Conservation (phyloP, 2,888 invertebrate genomes). For the Patella caerulea region DNA sequence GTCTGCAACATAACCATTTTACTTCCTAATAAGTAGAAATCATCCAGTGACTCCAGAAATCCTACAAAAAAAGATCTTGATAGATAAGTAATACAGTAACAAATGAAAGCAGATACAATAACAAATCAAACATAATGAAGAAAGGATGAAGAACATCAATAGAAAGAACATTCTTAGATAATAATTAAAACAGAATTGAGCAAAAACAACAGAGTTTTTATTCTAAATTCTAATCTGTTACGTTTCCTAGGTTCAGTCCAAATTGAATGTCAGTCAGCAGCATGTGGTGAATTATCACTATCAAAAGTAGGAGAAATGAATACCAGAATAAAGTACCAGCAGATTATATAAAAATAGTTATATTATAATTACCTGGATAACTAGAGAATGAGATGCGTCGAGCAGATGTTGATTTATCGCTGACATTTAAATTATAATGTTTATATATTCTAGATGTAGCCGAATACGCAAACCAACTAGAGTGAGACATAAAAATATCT, state of each 20-base stretch:
- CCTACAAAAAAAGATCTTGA: conserved; percentile 44
- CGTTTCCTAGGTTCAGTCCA: too few species aligned
- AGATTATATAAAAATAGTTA: not conserved
- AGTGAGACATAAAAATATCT: conserved; percentile 68
- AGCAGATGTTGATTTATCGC: conserved; percentile 53
- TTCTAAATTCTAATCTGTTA: too few species aligned
- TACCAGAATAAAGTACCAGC: not conserved
- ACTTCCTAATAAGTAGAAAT: conserved; percentile 65
- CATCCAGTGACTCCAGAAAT: conserved; percentile 68
- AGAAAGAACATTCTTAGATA: too few species aligned
- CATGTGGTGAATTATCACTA: not conserved
- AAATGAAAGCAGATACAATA: too few species aligned
- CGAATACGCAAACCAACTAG: conserved; percentile 67
- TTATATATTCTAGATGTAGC: conserved; percentile 68
- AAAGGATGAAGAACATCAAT: too few species aligned
- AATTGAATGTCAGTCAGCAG: too few species aligned
- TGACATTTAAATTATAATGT: conserved; percentile 65
- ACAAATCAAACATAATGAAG: too few species aligned
- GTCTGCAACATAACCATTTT: conserved; percentile 68
- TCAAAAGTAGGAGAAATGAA: not conserved
- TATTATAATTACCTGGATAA: conserved; percentile 60
- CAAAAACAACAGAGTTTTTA: too few species aligned
- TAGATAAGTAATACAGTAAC: too few species aligned
- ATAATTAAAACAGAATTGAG: too few species aligned
- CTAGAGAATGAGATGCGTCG: conserved; percentile 65